Base-by-base conservation (phyloP, 2,113 vertebrate species). In the Centropus unirufus region DNA sequence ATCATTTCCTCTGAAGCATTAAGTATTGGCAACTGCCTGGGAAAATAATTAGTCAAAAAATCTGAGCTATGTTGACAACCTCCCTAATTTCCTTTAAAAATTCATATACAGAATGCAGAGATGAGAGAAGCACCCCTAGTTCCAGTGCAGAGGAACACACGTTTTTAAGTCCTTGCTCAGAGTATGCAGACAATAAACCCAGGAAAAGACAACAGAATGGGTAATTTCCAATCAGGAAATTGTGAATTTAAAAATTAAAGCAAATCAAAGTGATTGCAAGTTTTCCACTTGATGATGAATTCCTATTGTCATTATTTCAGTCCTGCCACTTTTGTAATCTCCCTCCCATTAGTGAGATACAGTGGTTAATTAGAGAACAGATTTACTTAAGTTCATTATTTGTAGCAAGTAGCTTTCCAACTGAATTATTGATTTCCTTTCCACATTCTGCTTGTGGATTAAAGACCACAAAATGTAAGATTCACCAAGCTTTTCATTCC, bases 351-450 rank as follows among this genome's bases (percentile, higher is more conserved):
- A 88, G 8, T 34, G 62, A 86, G 78, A 91, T 52, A 59, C 5
- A 34, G 54, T 36, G 72, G 78, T 58, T 96, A 89, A 94, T 94
- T 58, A 90, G n/a, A 51, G 54, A 94, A 64, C 72, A 83, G 72
- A 90, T 92, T 85, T 94, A 89, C 88, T 94, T 66, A 58, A 84
- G 49, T 93, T 90, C 80, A 82, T 93, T 90, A 93, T 82, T 90
- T 94, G 62, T 58, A 70, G 74, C 23, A 44, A 89, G 46, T n/a
- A 79, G 58, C 44, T 94, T 95, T 93, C 74, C 40, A 79, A 61
- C 24, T 74, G 62, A 90, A 89, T 89, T 74, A 93, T 18, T 87
- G 83, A 84, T 81, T 95, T 88, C 75, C 73, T 95, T 93, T 89
- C 62, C 63, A 74, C 34, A 23, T 79, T 93, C 95, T 87, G 55